phyloP scores from a whole-genome alignment of 2,888 invertebrate genomes.

The Drosophila putrida region DNA sequence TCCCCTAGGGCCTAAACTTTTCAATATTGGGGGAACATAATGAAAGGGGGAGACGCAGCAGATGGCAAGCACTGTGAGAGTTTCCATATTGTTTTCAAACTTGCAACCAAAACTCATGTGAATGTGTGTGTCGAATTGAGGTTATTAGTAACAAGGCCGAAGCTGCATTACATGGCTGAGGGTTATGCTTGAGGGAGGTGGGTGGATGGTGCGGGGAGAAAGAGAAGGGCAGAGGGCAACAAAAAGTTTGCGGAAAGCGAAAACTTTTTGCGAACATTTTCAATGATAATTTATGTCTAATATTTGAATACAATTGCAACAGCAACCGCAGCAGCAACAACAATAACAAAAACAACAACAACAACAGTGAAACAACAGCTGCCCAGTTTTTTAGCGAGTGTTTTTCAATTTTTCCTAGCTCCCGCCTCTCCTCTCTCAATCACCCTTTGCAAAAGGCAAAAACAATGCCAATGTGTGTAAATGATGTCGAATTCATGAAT shows the following conservation, averaged over 20 bases:
- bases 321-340: conserved; percentile 16
- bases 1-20: not conserved
- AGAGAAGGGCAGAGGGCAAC: conserved; percentile 7
- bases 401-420: conserved; percentile 34
- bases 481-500: conserved; percentile 59
- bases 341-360: conserved; percentile 25
- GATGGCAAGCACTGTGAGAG: conserved; percentile 37
- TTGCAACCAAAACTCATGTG: conserved; percentile 17
- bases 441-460: conserved; percentile 11
- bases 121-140: conserved; percentile 61
- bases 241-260: conserved; percentile 62
- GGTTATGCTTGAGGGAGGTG: conserved; percentile 7
- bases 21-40: conserved; percentile 17
- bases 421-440: not conserved
- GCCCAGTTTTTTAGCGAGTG: conserved; percentile 39
- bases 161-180: conserved; percentile 50
- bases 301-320: conserved; percentile 77
- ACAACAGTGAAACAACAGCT: conserved; percentile 45
- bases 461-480: conserved; percentile 64
- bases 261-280: conserved; percentile 67
- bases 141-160: conserved; percentile 81
- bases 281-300: conserved; percentile 77
- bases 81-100: conserved; percentile 64
- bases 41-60: conserved; percentile 10
- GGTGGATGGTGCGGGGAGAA: not conserved